Percentiles rank a stretch among this genome's conserved stretches.
These are phyloP conservation scores for Drosophila seguyi DNA, from an alignment of 1,140 invertebrate species.

Conservation along the genomic window DNA sequence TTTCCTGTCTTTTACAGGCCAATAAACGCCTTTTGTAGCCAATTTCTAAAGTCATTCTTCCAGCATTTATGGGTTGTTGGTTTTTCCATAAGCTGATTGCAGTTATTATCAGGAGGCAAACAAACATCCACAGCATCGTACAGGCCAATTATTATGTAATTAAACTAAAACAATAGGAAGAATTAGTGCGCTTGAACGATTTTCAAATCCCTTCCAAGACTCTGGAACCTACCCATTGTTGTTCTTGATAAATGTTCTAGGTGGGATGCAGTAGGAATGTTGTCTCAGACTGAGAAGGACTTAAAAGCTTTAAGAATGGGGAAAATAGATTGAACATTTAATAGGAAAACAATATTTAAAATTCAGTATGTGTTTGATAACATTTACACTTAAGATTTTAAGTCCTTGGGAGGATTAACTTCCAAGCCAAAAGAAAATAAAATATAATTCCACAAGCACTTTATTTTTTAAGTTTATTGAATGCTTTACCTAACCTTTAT, in stretches of 20 bases:
- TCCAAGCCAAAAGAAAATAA: not conserved
- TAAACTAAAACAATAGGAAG: constrained; percentile 77
- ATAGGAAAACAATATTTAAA: not conserved
- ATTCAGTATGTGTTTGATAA: not conserved
- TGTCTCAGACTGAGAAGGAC: not conserved
- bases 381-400: not conserved
- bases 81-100: constrained; percentile 68
- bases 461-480: not conserved
- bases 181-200: constrained; percentile 63
- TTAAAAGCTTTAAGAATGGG: constrained; percentile 18
- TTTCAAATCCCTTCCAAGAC: constrained; percentile 14
- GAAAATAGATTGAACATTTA: not conserved
- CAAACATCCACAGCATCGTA: constrained; percentile 45
- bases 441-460: no score
- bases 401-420: not conserved
- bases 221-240: constrained; percentile 15
- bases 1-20: constrained; percentile 50
- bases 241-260: constrained; percentile 13
- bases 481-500: not conserved
- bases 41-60: constrained; percentile 39
- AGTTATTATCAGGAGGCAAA: constrained; percentile 60
- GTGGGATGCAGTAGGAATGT: constrained; percentile 1
- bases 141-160: constrained; percentile 80
- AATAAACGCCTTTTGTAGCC: constrained; percentile 60
- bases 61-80: constrained; percentile 31